phyloP scores from a whole-genome alignment of 2,113 vertebrate species.

The Neotoma lepida region DNA sequence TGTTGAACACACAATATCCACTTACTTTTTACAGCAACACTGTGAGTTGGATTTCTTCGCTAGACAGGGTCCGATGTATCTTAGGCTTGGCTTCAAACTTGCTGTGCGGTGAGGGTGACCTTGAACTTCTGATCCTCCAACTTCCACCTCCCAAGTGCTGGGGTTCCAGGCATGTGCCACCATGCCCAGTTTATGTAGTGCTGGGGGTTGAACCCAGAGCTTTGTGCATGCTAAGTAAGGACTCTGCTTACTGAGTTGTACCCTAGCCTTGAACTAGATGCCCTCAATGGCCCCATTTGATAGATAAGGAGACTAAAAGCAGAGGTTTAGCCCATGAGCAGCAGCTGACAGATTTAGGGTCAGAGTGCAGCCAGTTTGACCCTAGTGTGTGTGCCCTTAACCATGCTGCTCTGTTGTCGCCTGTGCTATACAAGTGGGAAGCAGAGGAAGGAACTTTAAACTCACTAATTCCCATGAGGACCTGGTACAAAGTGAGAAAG shows the following conservation, averaged over 20 bases:
- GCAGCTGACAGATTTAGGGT: neutral
- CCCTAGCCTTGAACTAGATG: neutral
- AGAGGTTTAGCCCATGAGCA: neutral
- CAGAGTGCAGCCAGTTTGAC: neutral
- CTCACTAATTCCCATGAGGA: neutral
- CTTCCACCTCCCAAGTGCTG: neutral
- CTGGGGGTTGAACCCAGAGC: neutral
- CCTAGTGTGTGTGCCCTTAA: neutral
- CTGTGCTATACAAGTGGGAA: neutral
- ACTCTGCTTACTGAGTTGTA: neutral
- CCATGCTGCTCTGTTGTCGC: neutral
- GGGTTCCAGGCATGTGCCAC: too few relatives aligned
- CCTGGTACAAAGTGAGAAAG: neutral
- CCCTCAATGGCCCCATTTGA: neutral
- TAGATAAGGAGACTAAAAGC: neutral
- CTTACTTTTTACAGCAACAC: slow-evolving; percentile 18
- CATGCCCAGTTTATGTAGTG: neutral
- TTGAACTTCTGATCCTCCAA: neutral
- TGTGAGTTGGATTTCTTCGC: neutral
- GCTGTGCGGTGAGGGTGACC: neutral
- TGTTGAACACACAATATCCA: neutral
- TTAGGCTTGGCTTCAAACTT: neutral
- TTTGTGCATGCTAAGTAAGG: neutral
- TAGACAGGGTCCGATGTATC: neutral
- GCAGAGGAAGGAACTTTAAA: neutral